phyloP scores from a whole-genome alignment of 2,888 invertebrate species.

The Folsomia manolachei region DNA sequence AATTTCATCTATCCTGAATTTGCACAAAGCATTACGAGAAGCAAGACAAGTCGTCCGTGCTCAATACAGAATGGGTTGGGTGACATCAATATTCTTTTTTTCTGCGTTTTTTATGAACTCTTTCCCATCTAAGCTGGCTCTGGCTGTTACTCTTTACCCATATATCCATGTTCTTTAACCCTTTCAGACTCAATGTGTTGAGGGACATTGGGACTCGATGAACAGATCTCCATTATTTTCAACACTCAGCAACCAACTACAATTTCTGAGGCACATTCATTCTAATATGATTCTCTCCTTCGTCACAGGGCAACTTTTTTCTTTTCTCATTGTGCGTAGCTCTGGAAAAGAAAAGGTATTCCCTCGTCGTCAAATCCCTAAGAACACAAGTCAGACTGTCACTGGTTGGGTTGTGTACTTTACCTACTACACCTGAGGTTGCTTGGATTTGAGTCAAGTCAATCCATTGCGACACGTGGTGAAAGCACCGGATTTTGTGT shows the following conservation, averaged over 20 bases:
- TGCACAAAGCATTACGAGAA: background rate
- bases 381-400: background rate
- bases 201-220: background rate
- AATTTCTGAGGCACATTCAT: background rate
- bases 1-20: background rate
- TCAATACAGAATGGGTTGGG: background rate
- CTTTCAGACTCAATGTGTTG: background rate
- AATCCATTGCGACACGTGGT: background rate
- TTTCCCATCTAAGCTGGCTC: background rate
- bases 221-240: background rate
- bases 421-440: background rate
- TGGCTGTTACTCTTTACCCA: background rate
- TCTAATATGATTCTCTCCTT: constrained; percentile 4
- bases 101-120: background rate
- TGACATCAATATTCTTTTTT: background rate
- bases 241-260: background rate
- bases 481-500: background rate
- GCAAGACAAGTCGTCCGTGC: background rate
- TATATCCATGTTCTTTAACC: too few species aligned
- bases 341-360: background rate
- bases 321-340: background rate
- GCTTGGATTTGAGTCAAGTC: background rate
- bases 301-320: too few species aligned
- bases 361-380: background rate
- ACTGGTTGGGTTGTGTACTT: background rate